phyloP scores from a whole-genome alignment of 2,797 vertebrate species.

The Pangasius macronema region DNA sequence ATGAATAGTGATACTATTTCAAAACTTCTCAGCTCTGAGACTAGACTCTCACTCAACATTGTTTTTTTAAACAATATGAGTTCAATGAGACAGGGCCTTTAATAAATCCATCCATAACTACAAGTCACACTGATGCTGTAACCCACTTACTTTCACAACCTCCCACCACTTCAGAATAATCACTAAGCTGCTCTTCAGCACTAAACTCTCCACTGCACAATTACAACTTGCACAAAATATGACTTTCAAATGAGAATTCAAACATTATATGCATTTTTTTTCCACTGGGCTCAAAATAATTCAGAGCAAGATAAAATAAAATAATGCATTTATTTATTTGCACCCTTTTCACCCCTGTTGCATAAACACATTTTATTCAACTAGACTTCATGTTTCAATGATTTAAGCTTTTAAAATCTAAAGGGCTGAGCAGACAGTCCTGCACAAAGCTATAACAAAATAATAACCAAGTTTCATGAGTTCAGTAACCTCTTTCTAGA shows the following conservation, averaged over 20 bases:
- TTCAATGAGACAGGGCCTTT: not conserved
- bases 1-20: not conserved
- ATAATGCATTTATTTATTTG: not conserved
- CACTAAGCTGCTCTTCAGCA: not conserved
- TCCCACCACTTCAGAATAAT: slow-evolving; percentile 23
- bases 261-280: slow-evolving; percentile 7
- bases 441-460: not conserved
- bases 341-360: not conserved
- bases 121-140: not conserved
- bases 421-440: slow-evolving; percentile 19
- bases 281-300: not conserved
- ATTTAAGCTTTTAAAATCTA: slow-evolving; percentile 4
- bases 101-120: not conserved
- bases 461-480: not conserved
- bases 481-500: not conserved
- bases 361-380: slow-evolving; percentile 1
- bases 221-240: slow-evolving; percentile 1
- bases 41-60: not conserved
- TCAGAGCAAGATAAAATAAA: not conserved
- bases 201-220: slow-evolving; percentile 23
- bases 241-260: slow-evolving; percentile 21
- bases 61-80: not conserved
- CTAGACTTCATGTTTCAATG: not conserved
- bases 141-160: not conserved
- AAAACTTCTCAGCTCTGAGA: not conserved